Evolutionary conservation across 2,113 vertebrate species (phyloP), one percentile per base, ranked within the genome.

Genomic region (Brachypodius melanocephalos): DNA sequence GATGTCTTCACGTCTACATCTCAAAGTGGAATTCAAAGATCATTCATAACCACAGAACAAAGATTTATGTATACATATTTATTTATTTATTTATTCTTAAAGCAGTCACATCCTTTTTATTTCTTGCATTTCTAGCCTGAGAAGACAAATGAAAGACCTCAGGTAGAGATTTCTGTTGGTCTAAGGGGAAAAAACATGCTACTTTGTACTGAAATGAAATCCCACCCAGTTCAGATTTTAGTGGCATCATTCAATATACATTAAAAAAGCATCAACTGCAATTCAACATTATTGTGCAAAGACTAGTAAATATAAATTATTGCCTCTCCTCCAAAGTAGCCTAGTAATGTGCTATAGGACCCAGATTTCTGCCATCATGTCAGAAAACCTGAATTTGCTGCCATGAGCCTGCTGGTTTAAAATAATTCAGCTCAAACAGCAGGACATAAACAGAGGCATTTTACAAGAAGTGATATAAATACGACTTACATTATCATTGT

Each of bases 371-470:
- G 34, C 55, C 90, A 90, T 59, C 38, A 12, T 43, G 18, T 65
- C 80, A 91, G 34, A 38, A 91, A 85, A 74, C 14, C 24, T 36
- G 57, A 43, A 84, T 88, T 59, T 84, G 61, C 67, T 93, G 71
- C 63, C 57, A 68, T 38, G 28, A 94, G 31, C 59, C 43, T 68
- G 63, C 67, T 94, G 63, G 14, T 88, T 93, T 94, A 86, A 88
- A 96, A 84, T 86, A 85, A 82, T 89, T 91, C 80, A 69, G 29
- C 61, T 88, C 83, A 79, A 95, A 91, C 45, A 85, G 65, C 1
- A 0, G 55, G 82, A 77, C 73, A 82, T 73, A 93, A 94, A 94
- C 32, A 88, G 77, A 95, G 84, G 51, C 61, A 91, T 95, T 95
- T 83, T 66, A 77, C 42, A 76, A 80, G 68, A 61, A 40, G 66